Conservation (phyloP, 1,140 invertebrate species). For the Agrypnia vestita region DNA sequence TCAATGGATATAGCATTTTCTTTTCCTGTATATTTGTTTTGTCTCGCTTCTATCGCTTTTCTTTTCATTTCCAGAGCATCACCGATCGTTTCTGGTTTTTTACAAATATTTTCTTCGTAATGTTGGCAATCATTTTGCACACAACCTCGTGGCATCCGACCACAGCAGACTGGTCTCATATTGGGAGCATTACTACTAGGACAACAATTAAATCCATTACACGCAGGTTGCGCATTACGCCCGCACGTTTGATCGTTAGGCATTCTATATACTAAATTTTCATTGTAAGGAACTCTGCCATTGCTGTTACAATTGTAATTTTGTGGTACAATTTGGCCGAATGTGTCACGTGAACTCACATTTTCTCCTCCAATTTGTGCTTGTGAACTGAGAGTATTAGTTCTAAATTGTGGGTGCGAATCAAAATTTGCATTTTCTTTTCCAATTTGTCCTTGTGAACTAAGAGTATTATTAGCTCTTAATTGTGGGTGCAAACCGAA, state of each 20-base stretch:
- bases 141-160: neutral
- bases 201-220: too few species aligned
- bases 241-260: too few species aligned
- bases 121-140: neutral
- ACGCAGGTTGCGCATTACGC: too few species aligned
- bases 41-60: conserved; percentile 38
- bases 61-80: conserved; percentile 44
- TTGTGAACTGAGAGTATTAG: neutral
- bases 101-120: conserved; percentile 3
- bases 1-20: neutral
- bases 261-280: too few species aligned
- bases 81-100: conserved; percentile 13
- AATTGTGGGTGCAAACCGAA: too few species aligned
- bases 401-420: too few species aligned
- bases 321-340: too few species aligned
- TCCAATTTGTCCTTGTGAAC: neutral
- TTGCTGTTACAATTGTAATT: too few species aligned
- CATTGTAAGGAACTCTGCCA: too few species aligned
- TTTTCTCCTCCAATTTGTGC: neutral
- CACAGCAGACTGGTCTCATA: neutral
- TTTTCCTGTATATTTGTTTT: conserved; percentile 14
- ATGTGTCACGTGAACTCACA: too few species aligned
- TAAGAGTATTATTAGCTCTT: neutral
- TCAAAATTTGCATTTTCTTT: too few species aligned
- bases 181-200: too few species aligned